phyloP scores from a whole-genome alignment of 1,140 invertebrate genomes.

The Trichonephila clavipes region DNA sequence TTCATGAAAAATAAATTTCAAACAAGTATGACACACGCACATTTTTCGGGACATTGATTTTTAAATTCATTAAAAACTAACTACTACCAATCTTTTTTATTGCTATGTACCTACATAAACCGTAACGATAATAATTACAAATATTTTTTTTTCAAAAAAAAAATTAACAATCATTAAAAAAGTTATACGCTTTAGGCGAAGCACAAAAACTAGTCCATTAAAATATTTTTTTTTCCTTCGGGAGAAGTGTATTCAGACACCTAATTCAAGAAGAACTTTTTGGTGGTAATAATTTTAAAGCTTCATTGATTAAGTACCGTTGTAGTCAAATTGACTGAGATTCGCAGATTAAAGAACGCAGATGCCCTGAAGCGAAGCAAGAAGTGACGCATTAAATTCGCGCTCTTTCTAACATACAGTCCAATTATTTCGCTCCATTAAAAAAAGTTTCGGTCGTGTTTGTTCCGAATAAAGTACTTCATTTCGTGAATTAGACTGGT shows the following conservation, averaged over 20 bases:
- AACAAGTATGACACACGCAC: no score
- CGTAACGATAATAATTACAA: constrained; percentile 3
- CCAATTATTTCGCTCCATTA: constrained; percentile 53
- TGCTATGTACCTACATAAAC: neutral
- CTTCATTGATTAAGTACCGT: constrained; percentile 48
- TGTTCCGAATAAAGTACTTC: constrained; percentile 39
- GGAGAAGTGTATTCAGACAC: constrained; percentile 7
- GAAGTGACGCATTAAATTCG: constrained; percentile 49
- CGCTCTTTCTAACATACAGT: constrained; percentile 15
- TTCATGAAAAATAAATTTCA: no score
- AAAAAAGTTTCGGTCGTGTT: constrained; percentile 39
- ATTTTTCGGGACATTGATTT: no score
- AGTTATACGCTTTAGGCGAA: neutral
- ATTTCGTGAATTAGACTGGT: constrained; percentile 40
- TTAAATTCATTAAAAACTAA: no score
- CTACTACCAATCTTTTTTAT: no score
- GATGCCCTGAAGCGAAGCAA: constrained; percentile 3
- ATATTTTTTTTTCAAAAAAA: neutral
- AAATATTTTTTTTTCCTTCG: constrained; percentile 1
- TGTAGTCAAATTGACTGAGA: constrained; percentile 45
- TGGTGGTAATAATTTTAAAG: constrained; percentile 48
- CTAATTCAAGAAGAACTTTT: constrained; percentile 36
- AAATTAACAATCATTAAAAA: neutral
- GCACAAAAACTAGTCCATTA: neutral
- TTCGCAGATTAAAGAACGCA: constrained; percentile 33